Base-by-base conservation (phyloP, 92 coral and sea anemone genomes). In the Epizoanthus illoricatus region DNA sequence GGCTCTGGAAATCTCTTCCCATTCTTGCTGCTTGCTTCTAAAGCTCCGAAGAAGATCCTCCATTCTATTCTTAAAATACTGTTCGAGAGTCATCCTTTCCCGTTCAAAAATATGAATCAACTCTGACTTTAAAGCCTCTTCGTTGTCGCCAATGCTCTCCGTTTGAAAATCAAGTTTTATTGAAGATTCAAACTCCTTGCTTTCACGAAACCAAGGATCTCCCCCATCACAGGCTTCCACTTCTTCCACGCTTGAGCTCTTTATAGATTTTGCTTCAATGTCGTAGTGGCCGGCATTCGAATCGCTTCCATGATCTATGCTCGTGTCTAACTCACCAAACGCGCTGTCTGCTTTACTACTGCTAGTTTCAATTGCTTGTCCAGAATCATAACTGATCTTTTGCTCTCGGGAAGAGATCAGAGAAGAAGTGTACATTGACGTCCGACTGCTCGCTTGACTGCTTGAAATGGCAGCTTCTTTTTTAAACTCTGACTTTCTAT, bases 81-180 rank as follows among this genome's bases (percentile, higher is more conserved):
- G 83, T 72, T 92, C 98, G 39, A 95, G 71, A 0, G 96, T 87
- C 16, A 81, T 19, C 41, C 92, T 73, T 71, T 95, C 98, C 5
- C 98, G 94, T 61, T 95, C 98, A 84, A 95, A 95, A 55, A 95
- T 95, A 63, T 91, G 85, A 52, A 95, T 74, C 57, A 95, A 84
- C 49, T 95, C 98, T 18, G 94, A 93, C 43, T 94, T 93, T 36
- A 95, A 76, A 20, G 76, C 83, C 61, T 90, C 94, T 55, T 92
- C 97, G 73, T 92, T 88, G 8, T 86, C 90, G 65, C 87, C 92
- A 5, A 89, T 41, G 45, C 69, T 64, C 21, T 63, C 71, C 16
- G 82, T 61, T 63, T 66, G 82, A 78, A 78, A 78, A 20, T 78
- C 71, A 42, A 78, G 71, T 78, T 63, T 75, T 59, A 59, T 59